Evolutionary conservation across 2,797 vertebrate genomes (phyloP), one percentile per base, ranked within the genome.

Genomic region (Acanthurus lineatus): DNA sequence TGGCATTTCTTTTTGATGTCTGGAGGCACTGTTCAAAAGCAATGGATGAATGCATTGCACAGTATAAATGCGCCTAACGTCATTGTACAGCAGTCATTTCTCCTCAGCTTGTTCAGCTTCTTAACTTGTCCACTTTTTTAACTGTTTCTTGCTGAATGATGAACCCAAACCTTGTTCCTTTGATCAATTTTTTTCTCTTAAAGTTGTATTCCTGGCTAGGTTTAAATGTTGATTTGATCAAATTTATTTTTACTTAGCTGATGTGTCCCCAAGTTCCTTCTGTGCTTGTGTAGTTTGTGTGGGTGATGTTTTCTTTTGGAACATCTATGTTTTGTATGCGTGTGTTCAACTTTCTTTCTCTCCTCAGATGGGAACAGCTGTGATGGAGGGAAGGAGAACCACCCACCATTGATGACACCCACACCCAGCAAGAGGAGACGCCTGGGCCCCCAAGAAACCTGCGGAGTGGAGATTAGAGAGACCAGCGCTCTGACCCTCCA

Each of bases 311-410:
- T 32, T 32, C 28, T 32, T 32, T 32, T 32, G 28, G 28, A 32
- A 32, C 28, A 32, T 32, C 28, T 32, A 32, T 32, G 28, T 32
- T 32, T 32, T 32, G 28, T 32, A 32, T 32, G 28, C 4, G 28
- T 32, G 28, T 32, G 28, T 32, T 32, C 28, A 32, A 32, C 28
- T 32, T 32, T 32, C 28, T 32, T 32, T 5, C 2, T 9, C 20
- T 22, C 71, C 68, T 70, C 88, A 95, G 95, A 90, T 84, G 84
- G 35, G 44, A 58, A 73, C 73, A 71, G 73, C 62, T 53, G 38
- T 61, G 62, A 58, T 4, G 72, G 44, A 84, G 88, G 81, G 35
- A 95, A 93, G 61, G 95, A 96, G 85, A 95, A 95, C 89, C 69
- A 80, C 84, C 84, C 79, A 40, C 79, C 76, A 20, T 8, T 44